Conservation (phyloP, 1,140 invertebrate species). For the Batillaria attramentaria region DNA sequence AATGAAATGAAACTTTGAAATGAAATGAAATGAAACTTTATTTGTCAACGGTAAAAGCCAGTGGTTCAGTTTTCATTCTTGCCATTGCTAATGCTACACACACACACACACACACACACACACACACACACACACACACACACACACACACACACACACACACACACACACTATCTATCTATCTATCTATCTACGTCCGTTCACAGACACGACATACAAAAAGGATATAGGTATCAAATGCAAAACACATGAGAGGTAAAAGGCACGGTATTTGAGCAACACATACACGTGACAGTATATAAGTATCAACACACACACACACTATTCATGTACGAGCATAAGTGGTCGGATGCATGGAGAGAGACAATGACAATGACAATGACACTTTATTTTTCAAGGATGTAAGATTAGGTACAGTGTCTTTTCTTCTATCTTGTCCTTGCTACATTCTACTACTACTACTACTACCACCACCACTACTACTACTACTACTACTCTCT, state of each 20-base stretch:
- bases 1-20: no score
- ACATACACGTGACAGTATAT: neutral
- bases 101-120: neutral
- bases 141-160: conserved; percentile 2
- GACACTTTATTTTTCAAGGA: no score
- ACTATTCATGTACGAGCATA: no score
- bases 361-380: no score
- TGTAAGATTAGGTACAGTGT: no score
- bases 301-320: neutral
- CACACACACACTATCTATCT: conserved; percentile 2
- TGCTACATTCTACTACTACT: no score
- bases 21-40: no score
- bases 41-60: no score
- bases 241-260: neutral
- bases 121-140: conserved; percentile 2
- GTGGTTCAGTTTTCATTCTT: no score
- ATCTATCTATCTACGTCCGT: neutral
- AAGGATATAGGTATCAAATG: neutral
- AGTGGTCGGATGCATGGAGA: neutral
- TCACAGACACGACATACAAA: neutral
- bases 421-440: no score
- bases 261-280: neutral
- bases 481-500: no score
- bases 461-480: no score
- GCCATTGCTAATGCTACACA: neutral